These are phyloP conservation scores for Mythimna ferrago DNA, from an alignment of 2,888 invertebrate species.

Conservation along the genomic window DNA sequence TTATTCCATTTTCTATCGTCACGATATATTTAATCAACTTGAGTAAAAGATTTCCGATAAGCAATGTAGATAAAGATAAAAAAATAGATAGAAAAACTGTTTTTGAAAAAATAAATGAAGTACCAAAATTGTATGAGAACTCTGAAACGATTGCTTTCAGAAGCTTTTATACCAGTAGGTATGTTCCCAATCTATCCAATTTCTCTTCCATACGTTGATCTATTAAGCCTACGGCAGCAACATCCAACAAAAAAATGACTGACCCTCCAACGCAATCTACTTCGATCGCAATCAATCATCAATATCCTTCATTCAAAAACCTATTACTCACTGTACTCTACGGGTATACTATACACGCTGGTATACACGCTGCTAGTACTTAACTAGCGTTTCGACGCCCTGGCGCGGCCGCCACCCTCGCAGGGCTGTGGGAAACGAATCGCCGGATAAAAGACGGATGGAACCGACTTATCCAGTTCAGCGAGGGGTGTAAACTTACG, in stretches of 20 bases:
- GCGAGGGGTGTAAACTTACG: slow-evolving; percentile 81
- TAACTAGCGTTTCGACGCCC: slow-evolving; percentile 72
- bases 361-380: slow-evolving; percentile 43
- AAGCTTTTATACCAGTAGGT: neutral
- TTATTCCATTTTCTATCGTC: slow-evolving; percentile 36
- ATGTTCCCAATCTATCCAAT: slow-evolving; percentile 3
- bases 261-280: slow-evolving; percentile 49
- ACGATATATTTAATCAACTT: slow-evolving; percentile 52
- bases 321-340: slow-evolving; percentile 55
- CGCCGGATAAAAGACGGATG: slow-evolving; percentile 87
- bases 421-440: slow-evolving; percentile 73
- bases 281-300: slow-evolving; percentile 65
- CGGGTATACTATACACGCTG: slow-evolving; percentile 45
- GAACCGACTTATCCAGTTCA: slow-evolving; percentile 79
- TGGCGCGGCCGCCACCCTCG: slow-evolving; percentile 62
- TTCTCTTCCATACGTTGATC: slow-evolving; percentile 13
- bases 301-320: slow-evolving; percentile 64
- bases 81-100: neutral
- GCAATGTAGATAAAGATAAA: slow-evolving; percentile 24
- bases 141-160: neutral
- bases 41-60: slow-evolving; percentile 30
- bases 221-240: slow-evolving; percentile 29
- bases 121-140: neutral
- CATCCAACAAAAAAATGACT: slow-evolving; percentile 45
- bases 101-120: neutral